A percentile compares a stretch with the other conserved stretches of the same genome.
phyloP scores from a whole-genome alignment of 2,888 invertebrate genomes.

The Odontocolon sp. region DNA sequence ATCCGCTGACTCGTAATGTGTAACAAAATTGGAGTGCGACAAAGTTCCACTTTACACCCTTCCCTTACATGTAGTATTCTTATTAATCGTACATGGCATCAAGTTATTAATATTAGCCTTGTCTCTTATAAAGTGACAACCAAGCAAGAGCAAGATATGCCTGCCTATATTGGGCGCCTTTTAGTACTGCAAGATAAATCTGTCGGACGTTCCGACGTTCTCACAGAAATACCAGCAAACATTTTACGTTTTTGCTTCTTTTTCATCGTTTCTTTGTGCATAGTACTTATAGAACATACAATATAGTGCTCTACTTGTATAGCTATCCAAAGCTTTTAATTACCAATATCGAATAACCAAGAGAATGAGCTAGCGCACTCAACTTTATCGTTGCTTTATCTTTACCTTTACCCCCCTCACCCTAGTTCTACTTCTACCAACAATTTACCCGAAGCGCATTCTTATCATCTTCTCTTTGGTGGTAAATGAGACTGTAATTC shows the following conservation, averaged over 20 bases:
- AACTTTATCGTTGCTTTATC: neutral
- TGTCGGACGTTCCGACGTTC: neutral
- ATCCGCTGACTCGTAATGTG: no score
- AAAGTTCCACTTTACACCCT: no score
- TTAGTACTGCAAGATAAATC: neutral
- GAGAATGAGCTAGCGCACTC: neutral
- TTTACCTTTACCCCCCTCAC: neutral
- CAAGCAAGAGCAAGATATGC: constrained; percentile 36
- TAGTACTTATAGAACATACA: neutral
- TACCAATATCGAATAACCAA: constrained; percentile 30
- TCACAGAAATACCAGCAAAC: neutral
- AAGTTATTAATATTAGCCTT: neutral
- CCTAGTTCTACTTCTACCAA: neutral
- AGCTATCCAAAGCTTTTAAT: constrained; percentile 14
- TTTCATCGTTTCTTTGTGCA: neutral
- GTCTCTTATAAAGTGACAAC: constrained; percentile 41
- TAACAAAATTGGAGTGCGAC: no score
- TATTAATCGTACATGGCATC: no score
- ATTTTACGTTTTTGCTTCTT: neutral
- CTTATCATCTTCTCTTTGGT: constrained; percentile 10
- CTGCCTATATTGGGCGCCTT: neutral
- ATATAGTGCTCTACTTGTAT: constrained; percentile 1
- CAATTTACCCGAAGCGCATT: neutral
- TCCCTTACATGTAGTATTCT: no score
- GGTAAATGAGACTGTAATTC: neutral